phyloP scores from a whole-genome alignment of 1,140 invertebrate species.

The Drosophila pruinosa region DNA sequence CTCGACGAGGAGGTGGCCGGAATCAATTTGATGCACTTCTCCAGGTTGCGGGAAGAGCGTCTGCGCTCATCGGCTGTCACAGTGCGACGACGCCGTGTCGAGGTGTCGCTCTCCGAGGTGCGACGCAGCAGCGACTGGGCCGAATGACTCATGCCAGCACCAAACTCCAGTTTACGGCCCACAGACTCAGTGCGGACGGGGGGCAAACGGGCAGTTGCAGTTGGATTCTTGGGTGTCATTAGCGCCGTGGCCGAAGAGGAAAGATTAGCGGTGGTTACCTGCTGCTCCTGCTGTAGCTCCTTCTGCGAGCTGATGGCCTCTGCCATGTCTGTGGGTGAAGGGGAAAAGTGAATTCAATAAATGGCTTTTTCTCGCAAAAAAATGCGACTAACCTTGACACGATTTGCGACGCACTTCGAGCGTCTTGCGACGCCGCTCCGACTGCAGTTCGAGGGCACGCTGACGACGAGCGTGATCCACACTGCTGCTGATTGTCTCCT shows the following conservation, averaged over 20 bases:
- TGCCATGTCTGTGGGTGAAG: constrained; percentile 53
- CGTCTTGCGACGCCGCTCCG: constrained; percentile 79
- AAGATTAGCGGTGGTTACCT: constrained; percentile 25
- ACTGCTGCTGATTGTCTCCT: constrained; percentile 76
- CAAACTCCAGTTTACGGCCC: constrained; percentile 78
- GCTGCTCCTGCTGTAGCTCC: constrained; percentile 35
- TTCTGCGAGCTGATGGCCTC: constrained; percentile 30
- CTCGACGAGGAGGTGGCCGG: constrained; percentile 72
- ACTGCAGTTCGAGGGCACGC: constrained; percentile 77
- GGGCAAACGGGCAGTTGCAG: constrained; percentile 7
- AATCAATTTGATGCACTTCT: constrained; percentile 75
- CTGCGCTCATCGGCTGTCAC: constrained; percentile 72
- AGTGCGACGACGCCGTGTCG: constrained; percentile 70
- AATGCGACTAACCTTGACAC: constrained; percentile 76
- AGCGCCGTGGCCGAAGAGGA: constrained; percentile 71
- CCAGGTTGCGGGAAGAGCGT: constrained; percentile 74
- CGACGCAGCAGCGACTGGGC: constrained; percentile 71
- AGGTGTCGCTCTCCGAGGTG: constrained; percentile 80
- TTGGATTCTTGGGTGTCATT: constrained; percentile 63
- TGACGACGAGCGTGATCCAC: constrained; percentile 77
- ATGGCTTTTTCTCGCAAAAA: too few species aligned
- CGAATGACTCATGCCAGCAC: constrained; percentile 71
- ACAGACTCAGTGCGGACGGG: constrained; percentile 46
- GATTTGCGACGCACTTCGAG: constrained; percentile 78
- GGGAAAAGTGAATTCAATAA: not conserved